phyloP scores from a whole-genome alignment of 2,113 vertebrate species.

The Hippocampus mohnikei region DNA sequence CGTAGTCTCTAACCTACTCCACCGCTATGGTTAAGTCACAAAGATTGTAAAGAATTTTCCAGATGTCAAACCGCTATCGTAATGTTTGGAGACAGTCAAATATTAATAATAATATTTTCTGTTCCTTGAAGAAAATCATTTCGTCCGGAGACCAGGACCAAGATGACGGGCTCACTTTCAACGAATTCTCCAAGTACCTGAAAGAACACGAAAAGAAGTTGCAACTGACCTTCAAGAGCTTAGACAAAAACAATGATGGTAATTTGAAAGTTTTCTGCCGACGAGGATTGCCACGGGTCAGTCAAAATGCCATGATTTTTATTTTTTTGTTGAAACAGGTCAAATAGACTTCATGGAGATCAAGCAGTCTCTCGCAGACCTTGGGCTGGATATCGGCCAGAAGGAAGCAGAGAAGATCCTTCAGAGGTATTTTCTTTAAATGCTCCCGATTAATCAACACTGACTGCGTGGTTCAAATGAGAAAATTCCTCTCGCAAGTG shows the following conservation, averaged over 20 bases:
- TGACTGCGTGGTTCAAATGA: too few relatives aligned
- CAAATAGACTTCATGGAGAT: conserved; percentile 84
- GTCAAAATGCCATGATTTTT: not conserved
- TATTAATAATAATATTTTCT: not conserved
- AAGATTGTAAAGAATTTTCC: not conserved
- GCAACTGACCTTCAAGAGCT: conserved; percentile 86
- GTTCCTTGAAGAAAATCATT: conserved; percentile 82
- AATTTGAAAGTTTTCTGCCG: not conserved
- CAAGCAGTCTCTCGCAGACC: conserved; percentile 82
- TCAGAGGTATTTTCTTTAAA: conserved; percentile 72
- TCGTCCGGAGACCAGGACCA: conserved; percentile 81
- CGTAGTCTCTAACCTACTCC: too few relatives aligned
- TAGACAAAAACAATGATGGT: conserved; percentile 96
- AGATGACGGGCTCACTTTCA: conserved; percentile 83
- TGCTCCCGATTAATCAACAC: not conserved
- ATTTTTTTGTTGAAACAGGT: conserved; percentile 70
- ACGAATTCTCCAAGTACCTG: conserved; percentile 87
- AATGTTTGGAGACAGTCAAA: not conserved
- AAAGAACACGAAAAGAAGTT: conserved; percentile 94
- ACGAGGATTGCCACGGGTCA: not conserved
- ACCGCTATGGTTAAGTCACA: too few relatives aligned
- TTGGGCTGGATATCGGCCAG: conserved; percentile 83
- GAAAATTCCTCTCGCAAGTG: too few relatives aligned
- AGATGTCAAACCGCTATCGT: not conserved
- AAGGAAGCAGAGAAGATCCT: conserved; percentile 87